phyloP scores from a whole-genome alignment of 2,797 vertebrate genomes.

The Glyptemys insculpta region DNA sequence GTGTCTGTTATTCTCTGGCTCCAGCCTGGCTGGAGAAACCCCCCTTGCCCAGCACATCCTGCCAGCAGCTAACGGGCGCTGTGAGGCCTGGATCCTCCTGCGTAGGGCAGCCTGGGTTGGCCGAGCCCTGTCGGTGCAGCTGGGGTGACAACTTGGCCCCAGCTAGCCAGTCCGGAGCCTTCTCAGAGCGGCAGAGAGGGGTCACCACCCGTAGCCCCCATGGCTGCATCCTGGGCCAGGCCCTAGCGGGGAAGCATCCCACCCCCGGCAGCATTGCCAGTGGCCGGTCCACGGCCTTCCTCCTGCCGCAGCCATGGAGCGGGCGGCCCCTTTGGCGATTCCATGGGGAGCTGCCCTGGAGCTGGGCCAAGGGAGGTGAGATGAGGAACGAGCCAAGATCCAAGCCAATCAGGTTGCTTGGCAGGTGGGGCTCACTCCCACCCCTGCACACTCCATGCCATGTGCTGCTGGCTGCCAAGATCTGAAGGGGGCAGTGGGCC shows the following conservation, averaged over 20 bases:
- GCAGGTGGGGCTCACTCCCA: neutral
- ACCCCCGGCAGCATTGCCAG: neutral
- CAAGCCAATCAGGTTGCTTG: neutral
- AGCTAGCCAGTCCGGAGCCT: rapidly evolving
- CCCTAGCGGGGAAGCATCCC: neutral
- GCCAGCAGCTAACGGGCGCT: neutral
- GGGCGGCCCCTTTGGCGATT: neutral
- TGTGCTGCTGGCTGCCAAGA: neutral
- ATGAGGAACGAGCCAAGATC: neutral
- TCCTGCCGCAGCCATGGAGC: neutral
- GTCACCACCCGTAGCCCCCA: neutral
- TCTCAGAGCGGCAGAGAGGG: neutral
- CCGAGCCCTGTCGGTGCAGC: neutral
- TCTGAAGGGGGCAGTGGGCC: neutral
- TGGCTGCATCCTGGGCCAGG: rapidly evolving
- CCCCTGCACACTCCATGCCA: neutral
- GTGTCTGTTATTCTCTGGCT: neutral
- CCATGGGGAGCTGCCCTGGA: neutral
- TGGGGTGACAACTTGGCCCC: neutral
- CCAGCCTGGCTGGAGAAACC: neutral
- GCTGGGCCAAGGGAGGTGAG: too few relatives aligned
- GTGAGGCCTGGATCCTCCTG: neutral
- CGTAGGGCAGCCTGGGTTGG: too few relatives aligned
- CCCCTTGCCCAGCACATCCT: neutral
- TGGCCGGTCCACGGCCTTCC: rapidly evolving